These are phyloP conservation scores for Prunella himalayana DNA, from an alignment of 2,113 vertebrate species.

Conservation along the genomic window DNA sequence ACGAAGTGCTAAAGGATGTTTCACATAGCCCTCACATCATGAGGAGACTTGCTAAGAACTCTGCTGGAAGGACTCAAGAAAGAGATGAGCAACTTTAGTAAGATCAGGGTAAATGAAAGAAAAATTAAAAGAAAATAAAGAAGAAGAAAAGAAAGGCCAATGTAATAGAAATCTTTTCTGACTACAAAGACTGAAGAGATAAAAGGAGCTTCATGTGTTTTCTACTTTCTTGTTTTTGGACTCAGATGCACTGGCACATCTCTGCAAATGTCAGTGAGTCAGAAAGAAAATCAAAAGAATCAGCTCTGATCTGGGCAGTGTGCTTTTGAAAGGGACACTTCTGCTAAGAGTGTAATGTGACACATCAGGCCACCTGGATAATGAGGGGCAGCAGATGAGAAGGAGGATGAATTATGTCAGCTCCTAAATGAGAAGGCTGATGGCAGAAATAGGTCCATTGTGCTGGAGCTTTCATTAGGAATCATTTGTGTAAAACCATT, in stretches of 20 bases:
- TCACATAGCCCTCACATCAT: constrained; percentile 2
- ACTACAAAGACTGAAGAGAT: constrained; percentile 65
- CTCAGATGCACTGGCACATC: not conserved
- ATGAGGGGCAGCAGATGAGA: constrained; percentile 51
- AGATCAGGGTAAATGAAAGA: constrained; percentile 34
- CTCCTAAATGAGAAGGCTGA: constrained; percentile 28
- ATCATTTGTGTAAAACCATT: not conserved
- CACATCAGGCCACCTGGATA: constrained; percentile 51
- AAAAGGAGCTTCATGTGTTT: constrained; percentile 32
- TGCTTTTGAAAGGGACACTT: constrained; percentile 7
- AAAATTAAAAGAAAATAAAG: not conserved
- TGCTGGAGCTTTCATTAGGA: not conserved
- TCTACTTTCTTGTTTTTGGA: constrained; percentile 37
- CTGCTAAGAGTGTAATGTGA: constrained; percentile 5
- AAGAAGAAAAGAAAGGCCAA: constrained; percentile 10
- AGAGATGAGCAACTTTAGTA: constrained; percentile 26
- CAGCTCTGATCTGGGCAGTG: constrained; percentile 2
- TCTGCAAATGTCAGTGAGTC: constrained; percentile 29
- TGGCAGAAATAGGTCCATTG: not conserved
- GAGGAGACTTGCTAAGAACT: constrained; percentile 15
- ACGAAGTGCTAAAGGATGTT: constrained; percentile 10
- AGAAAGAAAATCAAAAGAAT: constrained; percentile 62
- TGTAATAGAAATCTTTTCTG: constrained; percentile 44
- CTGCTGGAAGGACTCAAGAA: not conserved
- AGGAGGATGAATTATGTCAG: not conserved